Conservation (phyloP, 2,797 vertebrate genomes). For the Chrysocyon brachyurus region DNA sequence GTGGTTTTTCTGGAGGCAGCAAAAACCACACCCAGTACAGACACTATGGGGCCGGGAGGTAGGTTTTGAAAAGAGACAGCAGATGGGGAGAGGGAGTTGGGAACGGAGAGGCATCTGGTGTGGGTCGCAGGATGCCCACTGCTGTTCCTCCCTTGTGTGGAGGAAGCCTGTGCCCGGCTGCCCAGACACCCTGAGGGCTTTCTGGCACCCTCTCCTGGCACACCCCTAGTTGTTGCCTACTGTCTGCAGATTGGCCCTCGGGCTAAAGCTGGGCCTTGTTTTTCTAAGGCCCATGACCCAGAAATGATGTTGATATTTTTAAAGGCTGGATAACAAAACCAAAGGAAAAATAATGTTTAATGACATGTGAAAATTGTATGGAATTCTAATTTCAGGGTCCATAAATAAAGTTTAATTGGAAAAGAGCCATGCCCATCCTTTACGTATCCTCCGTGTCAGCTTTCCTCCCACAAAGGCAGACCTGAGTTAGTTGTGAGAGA, state of each 20-base stretch:
- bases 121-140: rapidly evolving
- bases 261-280: not conserved
- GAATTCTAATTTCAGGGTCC: not conserved
- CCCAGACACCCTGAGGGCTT: rapidly evolving
- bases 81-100: not conserved
- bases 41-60: not conserved
- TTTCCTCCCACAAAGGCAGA: not conserved
- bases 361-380: not conserved
- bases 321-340: not conserved
- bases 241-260: rapidly evolving
- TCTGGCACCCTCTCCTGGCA: not conserved
- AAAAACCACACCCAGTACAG: not conserved
- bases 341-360: not conserved
- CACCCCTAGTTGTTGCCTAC: not conserved
- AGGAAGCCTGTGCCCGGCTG: not conserved
- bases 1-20: not conserved
- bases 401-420: not conserved
- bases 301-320: not conserved
- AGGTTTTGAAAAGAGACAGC: not conserved
- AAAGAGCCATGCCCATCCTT: not conserved
- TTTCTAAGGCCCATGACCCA: not conserved
- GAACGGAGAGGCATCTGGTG: rapidly evolving
- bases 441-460: not conserved
- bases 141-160: rapidly evolving
- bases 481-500: not conserved